These are phyloP conservation scores for Perizoma affinitatum DNA, from an alignment of 2,888 invertebrate genomes.

Conservation along the genomic window DNA sequence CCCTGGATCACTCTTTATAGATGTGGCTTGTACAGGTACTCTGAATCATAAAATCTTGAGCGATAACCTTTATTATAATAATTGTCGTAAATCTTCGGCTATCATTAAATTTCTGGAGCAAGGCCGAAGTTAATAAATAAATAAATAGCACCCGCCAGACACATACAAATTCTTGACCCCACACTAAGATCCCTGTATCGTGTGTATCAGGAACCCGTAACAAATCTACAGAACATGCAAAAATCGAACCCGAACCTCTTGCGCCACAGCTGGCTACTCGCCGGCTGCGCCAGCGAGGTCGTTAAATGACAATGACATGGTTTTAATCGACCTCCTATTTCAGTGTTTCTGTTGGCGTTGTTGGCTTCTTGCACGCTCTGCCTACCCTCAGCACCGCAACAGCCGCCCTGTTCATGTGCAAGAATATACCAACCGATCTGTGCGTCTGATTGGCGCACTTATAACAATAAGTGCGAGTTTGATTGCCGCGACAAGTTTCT, in stretches of 20 bases:
- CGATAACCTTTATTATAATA: too few relatives aligned
- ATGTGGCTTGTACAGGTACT: too few relatives aligned
- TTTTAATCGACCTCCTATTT: constrained; percentile 15
- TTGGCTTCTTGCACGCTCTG: constrained; percentile 36
- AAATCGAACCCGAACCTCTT: neutral
- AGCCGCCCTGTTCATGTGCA: constrained; percentile 62
- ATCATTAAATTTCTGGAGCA: too few relatives aligned
- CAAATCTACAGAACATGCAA: too few relatives aligned
- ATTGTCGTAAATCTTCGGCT: too few relatives aligned
- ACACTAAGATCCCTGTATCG: too few relatives aligned
- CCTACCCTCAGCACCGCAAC: constrained; percentile 21
- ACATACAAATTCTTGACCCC: too few relatives aligned
- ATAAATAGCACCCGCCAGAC: too few relatives aligned
- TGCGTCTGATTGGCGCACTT: constrained; percentile 62
- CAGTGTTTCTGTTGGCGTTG: constrained; percentile 54
- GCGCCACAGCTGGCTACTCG: neutral
- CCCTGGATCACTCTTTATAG: too few relatives aligned
- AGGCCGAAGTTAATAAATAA: too few relatives aligned
- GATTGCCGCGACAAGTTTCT: constrained; percentile 53
- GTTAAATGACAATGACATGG: neutral
- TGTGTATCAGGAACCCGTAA: too few relatives aligned
- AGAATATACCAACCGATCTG: constrained; percentile 72
- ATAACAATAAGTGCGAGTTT: constrained; percentile 69
- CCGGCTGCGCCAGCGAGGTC: neutral
- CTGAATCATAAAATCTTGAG: too few relatives aligned